Base-by-base conservation (phyloP, 2,113 vertebrate genomes). In the Bucco capensis region DNA sequence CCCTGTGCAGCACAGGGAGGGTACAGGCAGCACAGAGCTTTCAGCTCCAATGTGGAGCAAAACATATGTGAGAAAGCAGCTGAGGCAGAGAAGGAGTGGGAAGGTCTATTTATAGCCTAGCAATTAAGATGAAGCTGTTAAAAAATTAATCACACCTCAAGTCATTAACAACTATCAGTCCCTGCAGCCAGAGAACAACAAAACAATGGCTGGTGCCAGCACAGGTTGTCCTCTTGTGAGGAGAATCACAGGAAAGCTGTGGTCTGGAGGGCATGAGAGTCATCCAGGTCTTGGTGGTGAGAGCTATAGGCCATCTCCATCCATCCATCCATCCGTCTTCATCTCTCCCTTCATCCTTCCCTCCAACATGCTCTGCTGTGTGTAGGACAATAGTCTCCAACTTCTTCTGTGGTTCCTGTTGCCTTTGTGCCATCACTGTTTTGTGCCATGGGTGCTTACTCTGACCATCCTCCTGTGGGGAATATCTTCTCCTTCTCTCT, bases 61-160 rank as follows among this genome's bases (percentile, higher is more conserved):
- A 71, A 70, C 51, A 3, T 12, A 19, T 5, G 46, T 12, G 72
- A 70, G 82, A 40, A 49, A 44, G 89, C 51, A 35, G 73, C 83
- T 24, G 78, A 83, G 73, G 50, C 49, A 4, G 38, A 13, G 76
- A 6, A 50, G 69, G 16, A 50, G 16, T 1, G 0, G 91, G 60
- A 40, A 70, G 37, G 37, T 23, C 81, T 95, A 92, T 92, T 96
- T 95, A 81, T 93, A 96, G 81, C 56, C 53, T 1, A 0, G 61
- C 56, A 95, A 91, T 96, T 90, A 95, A 73, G 92, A 47, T 23
- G 70, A 53, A 30, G 77, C 77, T 0, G 8, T 92, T 93, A 92
- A 90, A 93, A 94, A 94, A 84, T 93, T 93, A 86, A 96, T 89
- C 30, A 16, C 92, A 67, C 73, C 86, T 90, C 21, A 0, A 71